Evolutionary conservation across 2,797 vertebrate species (phyloP).

Genomic region (Acanthis flammea): DNA sequence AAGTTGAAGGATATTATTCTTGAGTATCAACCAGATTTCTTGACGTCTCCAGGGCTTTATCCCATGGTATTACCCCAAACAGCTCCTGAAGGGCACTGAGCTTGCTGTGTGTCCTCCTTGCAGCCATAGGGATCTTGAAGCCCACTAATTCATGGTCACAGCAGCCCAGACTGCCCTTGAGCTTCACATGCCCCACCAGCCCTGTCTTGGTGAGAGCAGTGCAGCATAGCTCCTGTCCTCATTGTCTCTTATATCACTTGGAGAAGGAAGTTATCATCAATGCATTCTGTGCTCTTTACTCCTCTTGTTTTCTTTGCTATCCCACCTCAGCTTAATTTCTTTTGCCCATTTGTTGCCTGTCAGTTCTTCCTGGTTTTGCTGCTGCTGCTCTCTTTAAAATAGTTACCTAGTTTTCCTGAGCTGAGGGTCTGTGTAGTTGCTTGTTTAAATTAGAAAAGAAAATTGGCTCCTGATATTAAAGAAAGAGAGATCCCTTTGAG

Average conservation of each 20-base stretch:
- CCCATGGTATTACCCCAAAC: background rate
- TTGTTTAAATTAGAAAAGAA: background rate
- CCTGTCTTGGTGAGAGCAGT: background rate
- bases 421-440: background rate
- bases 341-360: background rate
- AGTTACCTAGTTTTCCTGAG: background rate
- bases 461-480: background rate
- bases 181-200: background rate
- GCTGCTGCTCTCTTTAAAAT: background rate
- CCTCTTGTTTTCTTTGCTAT: background rate
- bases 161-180: background rate
- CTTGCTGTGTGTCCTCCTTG: background rate
- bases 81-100: background rate
- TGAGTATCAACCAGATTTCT: background rate
- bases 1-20: background rate
- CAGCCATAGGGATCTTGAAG: background rate
- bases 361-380: slow-evolving; percentile 5
- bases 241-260: fast-evolving
- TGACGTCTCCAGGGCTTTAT: background rate
- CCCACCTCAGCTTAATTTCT: background rate
- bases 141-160: background rate
- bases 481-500: background rate
- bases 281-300: background rate
- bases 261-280: background rate
- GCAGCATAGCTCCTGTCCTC: background rate